Conservation (phyloP, 2,113 vertebrate genomes). For the Corvus moneduloides region DNA sequence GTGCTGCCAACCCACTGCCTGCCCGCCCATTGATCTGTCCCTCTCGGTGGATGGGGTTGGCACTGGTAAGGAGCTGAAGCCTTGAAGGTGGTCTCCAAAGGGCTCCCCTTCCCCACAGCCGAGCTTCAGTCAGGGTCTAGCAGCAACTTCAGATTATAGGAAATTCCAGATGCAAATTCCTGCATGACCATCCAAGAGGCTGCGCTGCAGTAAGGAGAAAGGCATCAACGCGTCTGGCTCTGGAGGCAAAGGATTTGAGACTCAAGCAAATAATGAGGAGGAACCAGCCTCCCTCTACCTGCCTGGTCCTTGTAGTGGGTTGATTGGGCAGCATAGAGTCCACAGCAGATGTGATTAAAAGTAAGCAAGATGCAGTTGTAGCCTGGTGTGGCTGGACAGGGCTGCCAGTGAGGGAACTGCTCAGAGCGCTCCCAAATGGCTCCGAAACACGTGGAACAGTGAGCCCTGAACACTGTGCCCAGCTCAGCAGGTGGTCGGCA, state of each 20-base stretch:
- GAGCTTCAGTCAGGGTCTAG: not conserved
- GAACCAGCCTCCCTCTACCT: not conserved
- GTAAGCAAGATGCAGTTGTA: not conserved
- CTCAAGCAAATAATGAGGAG: not conserved
- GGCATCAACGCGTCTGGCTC: rapidly evolving
- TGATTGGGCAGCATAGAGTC: not conserved
- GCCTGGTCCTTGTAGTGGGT: rapidly evolving
- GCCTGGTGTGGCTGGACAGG: not conserved
- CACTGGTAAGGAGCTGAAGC: not conserved
- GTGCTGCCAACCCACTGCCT: not conserved
- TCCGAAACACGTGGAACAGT: not conserved
- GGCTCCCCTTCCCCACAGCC: not conserved
- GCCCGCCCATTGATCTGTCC: rapidly evolving
- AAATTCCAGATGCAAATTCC: not conserved
- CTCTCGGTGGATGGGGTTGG: not conserved
- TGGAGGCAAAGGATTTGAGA: not conserved
- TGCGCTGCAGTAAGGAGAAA: rapidly evolving
- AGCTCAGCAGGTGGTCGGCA: not conserved
- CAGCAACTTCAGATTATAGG: not conserved
- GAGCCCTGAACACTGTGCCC: not conserved
- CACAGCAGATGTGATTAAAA: not conserved
- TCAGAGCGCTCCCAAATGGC: rapidly evolving
- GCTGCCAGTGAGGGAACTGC: not conserved
- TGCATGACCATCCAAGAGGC: rapidly evolving
- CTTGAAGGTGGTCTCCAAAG: not conserved